Percentiles rank a stretch among this genome's conserved stretches.
phyloP scores from a whole-genome alignment of 2,113 vertebrate species.

The Hyla sarda region DNA sequence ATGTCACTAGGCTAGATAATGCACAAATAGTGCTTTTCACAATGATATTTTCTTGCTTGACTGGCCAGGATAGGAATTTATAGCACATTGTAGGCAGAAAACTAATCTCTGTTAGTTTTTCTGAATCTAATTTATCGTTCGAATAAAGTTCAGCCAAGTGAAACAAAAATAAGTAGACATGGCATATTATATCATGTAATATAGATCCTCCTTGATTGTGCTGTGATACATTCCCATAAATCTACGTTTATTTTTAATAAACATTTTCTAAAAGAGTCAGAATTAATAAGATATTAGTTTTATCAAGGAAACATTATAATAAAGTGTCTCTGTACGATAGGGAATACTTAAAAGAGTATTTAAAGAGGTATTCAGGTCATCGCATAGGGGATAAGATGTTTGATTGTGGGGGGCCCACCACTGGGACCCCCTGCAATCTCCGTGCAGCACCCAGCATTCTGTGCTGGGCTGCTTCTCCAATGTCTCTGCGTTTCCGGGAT shows the following conservation, averaged over 20 bases:
- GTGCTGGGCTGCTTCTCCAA: no score
- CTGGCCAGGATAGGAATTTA: conserved; percentile 38
- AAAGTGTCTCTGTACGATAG: neutral
- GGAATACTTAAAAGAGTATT: neutral
- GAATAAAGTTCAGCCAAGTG: conserved; percentile 17
- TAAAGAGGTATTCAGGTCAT: no score
- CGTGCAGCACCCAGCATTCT: no score
- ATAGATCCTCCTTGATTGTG: neutral
- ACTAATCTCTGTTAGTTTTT: conserved; percentile 33
- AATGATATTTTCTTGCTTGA: conserved; percentile 52
- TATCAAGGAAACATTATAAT: neutral
- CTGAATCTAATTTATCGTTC: conserved; percentile 46
- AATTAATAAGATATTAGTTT: neutral
- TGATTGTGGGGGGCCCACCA: no score
- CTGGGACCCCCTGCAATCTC: no score
- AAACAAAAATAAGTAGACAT: conserved; percentile 32
- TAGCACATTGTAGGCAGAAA: conserved; percentile 43
- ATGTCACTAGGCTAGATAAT: conserved; percentile 52
- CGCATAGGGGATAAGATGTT: no score
- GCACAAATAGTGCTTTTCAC: conserved; percentile 54
- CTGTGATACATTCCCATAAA: neutral
- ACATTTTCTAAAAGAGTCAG: neutral
- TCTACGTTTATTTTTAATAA: conserved; percentile 13
- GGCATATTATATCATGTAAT: neutral
- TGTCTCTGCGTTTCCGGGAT: no score